Conservation (phyloP, 2,113 vertebrate genomes). For the Malaclemys terrapin region DNA sequence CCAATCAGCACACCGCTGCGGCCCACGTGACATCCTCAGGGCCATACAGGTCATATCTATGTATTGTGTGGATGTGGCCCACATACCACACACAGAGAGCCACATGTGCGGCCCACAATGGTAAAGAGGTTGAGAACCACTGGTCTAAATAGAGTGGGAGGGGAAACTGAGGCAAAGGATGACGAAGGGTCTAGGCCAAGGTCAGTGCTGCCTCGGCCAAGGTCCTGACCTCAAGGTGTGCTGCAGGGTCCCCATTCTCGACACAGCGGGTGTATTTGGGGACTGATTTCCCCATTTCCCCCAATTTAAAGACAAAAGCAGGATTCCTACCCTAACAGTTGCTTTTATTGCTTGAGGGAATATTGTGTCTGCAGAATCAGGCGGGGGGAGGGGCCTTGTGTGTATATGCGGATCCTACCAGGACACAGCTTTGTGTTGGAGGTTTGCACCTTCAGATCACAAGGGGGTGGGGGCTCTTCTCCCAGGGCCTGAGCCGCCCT, state of each 20-base stretch:
- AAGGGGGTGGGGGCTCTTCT: background rate
- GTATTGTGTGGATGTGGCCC: no score
- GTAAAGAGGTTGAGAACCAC: no score
- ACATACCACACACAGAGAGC: no score
- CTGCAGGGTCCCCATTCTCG: background rate
- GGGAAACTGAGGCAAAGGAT: background rate
- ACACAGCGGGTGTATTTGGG: background rate
- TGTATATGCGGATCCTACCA: background rate
- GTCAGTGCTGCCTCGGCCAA: no score
- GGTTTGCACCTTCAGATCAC: background rate
- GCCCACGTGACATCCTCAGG: no score
- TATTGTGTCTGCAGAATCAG: background rate
- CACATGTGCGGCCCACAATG: no score
- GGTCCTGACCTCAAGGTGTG: background rate
- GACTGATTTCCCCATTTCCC: background rate
- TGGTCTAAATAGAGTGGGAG: background rate
- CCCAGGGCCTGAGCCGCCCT: background rate
- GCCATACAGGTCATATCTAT: no score
- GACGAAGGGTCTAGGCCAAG: background rate
- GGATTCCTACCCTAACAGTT: background rate
- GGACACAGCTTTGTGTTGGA: background rate
- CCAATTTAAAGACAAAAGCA: background rate
- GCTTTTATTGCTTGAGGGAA: background rate
- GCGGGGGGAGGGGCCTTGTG: fast-evolving
- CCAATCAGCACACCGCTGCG: no score